phyloP scores from a whole-genome alignment of 2,113 vertebrate species.

The Pithys albifrons region DNA sequence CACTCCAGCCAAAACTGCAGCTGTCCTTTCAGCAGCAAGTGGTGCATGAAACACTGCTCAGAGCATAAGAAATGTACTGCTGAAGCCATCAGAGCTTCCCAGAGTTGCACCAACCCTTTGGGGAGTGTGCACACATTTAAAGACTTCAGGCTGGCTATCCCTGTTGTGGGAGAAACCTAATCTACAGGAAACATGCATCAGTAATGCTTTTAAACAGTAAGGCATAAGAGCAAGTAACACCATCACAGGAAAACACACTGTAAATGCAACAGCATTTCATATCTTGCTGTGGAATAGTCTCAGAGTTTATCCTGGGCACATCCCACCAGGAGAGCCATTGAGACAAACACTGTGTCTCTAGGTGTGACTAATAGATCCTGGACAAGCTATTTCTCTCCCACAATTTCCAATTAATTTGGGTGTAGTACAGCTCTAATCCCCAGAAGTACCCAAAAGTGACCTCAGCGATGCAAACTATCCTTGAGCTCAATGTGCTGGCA shows the following conservation, averaged over 20 bases:
- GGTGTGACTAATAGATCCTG: not conserved
- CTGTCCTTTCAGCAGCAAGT: not conserved
- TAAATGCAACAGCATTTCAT: not conserved
- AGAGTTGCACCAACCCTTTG: not conserved
- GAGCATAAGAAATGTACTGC: not conserved
- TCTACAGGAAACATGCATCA: not conserved
- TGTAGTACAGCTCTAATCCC: not conserved
- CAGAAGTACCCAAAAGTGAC: not conserved
- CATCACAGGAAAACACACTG: not conserved
- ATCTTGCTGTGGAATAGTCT: not conserved
- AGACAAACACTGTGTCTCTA: rapidly evolving
- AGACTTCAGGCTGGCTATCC: not conserved
- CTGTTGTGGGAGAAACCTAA: not conserved
- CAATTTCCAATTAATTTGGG: not conserved
- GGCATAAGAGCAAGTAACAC: not conserved
- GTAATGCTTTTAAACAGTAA: not conserved
- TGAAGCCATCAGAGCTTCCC: not conserved
- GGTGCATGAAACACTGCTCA: not conserved
- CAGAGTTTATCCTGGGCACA: not conserved
- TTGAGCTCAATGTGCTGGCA: not conserved
- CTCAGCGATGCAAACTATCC: not conserved
- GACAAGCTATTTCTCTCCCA: not conserved
- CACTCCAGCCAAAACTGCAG: rapidly evolving
- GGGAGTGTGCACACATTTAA: rapidly evolving
- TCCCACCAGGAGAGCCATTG: rapidly evolving